Evolutionary conservation across 2,113 vertebrate species (phyloP).

Genomic region (Erinaceus europaeus): DNA sequence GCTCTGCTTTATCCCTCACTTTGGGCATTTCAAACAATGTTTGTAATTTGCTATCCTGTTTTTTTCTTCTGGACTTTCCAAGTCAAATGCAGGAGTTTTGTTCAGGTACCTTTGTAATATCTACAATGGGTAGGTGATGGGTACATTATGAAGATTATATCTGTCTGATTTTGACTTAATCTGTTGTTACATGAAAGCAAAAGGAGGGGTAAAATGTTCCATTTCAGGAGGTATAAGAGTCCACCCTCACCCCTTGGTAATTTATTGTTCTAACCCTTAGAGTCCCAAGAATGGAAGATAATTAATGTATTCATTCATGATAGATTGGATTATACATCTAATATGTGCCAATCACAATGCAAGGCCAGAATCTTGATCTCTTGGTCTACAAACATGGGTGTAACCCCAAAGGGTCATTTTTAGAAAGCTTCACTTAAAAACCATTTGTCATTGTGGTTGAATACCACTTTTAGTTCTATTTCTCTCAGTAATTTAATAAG

Average conservation of each 20-base stretch:
- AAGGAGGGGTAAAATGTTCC: not conserved
- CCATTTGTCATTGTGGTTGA: not conserved
- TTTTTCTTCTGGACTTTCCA: not conserved
- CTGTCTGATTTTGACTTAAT: not conserved
- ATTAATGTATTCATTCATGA: not conserved
- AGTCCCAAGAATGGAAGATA: not conserved
- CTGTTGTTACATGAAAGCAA: not conserved
- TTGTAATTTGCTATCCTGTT: not conserved
- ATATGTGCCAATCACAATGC: not conserved
- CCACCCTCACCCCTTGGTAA: too few species aligned
- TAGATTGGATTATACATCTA: rapidly evolving
- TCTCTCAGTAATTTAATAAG: not conserved
- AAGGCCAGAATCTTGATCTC: not conserved
- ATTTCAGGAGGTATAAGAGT: not conserved
- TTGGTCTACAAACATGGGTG: not conserved
- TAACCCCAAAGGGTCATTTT: not conserved
- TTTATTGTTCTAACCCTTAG: not conserved
- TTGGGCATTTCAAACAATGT: not conserved
- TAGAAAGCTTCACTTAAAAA: not conserved
- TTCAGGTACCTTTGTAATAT: not conserved
- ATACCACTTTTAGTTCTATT: not conserved
- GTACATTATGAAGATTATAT: not conserved
- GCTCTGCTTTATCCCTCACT: not conserved
- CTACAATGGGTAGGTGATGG: not conserved
- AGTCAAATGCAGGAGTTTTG: not conserved